phyloP scores from a whole-genome alignment of 2,113 vertebrate species.

The Phalacrocorax brasilianus region DNA sequence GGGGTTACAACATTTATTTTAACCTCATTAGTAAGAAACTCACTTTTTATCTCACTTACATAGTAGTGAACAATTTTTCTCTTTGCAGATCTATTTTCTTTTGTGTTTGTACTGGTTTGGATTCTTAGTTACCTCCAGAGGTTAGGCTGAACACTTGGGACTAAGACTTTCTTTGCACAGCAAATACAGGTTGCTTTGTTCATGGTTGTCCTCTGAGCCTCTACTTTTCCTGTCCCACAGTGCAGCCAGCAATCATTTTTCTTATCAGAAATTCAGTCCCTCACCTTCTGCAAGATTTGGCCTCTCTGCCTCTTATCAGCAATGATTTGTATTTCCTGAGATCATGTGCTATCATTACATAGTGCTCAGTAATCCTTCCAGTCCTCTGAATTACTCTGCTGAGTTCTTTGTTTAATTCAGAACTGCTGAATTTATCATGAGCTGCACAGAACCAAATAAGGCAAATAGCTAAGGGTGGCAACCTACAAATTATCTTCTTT shows the following conservation, averaged over 20 bases:
- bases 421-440: neutral
- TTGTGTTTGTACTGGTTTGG: neutral
- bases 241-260: neutral
- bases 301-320: neutral
- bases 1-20: neutral
- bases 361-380: neutral
- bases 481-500: neutral
- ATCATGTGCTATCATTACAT: neutral
- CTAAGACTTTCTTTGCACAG: neutral
- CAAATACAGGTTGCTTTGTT: neutral
- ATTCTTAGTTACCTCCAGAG: neutral
- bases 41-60: neutral
- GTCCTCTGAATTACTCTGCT: neutral
- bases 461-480: neutral
- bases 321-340: neutral
- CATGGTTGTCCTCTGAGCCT: accelerated
- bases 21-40: neutral
- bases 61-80: neutral
- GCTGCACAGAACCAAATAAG: neutral
- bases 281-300: neutral
- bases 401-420: neutral
- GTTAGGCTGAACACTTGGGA: neutral
- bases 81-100: neutral
- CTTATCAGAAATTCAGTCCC: neutral
- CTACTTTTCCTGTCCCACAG: neutral